Evolutionary conservation across 2,797 vertebrate genomes (phyloP).

Genomic region (Corythornis leucogaster): DNA sequence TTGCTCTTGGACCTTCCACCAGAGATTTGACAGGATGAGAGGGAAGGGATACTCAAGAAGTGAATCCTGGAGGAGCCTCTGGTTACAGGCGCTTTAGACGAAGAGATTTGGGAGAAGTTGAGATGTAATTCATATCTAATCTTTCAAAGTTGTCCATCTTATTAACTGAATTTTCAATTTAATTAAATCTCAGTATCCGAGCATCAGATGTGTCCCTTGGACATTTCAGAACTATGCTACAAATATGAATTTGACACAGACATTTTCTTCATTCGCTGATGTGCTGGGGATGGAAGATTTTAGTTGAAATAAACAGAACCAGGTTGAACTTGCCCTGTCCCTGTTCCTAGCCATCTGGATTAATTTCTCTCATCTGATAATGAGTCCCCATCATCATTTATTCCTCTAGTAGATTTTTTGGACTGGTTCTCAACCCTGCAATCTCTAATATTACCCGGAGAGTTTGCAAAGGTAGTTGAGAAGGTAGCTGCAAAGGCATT

Average conservation of each 20-base stretch:
- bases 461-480: slow-evolving; percentile 39
- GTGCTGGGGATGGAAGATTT: not conserved
- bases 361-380: slow-evolving; percentile 47
- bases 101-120: not conserved
- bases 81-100: not conserved
- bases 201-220: not conserved
- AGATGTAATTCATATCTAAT: not conserved
- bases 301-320: slow-evolving; percentile 10
- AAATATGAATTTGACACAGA: slow-evolving; percentile 1
- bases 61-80: not conserved
- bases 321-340: slow-evolving; percentile 13
- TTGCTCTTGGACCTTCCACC: not conserved
- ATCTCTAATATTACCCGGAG: slow-evolving; percentile 43
- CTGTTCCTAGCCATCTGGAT: slow-evolving; percentile 32
- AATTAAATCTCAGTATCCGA: not conserved
- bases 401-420: slow-evolving; percentile 20
- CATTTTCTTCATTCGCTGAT: not conserved
- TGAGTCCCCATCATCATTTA: slow-evolving; percentile 24
- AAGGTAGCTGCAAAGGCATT: slow-evolving; percentile 46
- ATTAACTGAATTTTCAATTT: not conserved
- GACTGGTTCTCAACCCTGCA: slow-evolving; percentile 17
- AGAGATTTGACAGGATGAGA: not conserved
- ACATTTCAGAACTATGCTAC: not conserved
- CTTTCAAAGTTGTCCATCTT: not conserved
- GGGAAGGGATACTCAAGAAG: not conserved